phyloP scores from a whole-genome alignment of 2,888 invertebrate genomes.

The Aphelenchoides bicaudatus region DNA sequence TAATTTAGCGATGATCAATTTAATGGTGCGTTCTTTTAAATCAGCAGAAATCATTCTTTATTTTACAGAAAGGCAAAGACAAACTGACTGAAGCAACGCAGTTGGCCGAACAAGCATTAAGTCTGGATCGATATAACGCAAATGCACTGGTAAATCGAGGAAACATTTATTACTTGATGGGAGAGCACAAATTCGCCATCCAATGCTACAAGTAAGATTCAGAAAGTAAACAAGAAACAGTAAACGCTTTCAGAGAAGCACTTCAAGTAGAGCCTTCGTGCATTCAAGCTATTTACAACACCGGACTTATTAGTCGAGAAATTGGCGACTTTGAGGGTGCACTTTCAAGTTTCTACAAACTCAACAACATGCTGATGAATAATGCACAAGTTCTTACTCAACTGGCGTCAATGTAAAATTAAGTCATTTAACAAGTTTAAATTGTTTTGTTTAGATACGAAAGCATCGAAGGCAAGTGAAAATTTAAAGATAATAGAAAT shows the following conservation, averaged over 20 bases:
- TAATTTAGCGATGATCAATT: conserved; percentile 80
- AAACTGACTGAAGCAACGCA: conserved; percentile 71
- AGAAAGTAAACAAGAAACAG: background rate
- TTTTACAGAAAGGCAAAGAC: conserved; percentile 72
- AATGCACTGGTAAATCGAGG: conserved; percentile 74
- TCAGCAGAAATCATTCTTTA: background rate
- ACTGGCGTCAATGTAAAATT: conserved; percentile 70
- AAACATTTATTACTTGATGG: conserved; percentile 73
- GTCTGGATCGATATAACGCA: conserved; percentile 75
- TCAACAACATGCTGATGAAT: conserved; percentile 71
- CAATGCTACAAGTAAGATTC: conserved; percentile 38
- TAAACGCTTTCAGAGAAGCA: conserved; percentile 67
- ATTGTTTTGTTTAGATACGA: conserved; percentile 66
- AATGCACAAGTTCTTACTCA: conserved; percentile 76
- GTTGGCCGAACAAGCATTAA: conserved; percentile 73
- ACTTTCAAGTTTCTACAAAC: conserved; percentile 72
- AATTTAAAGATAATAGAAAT: too few relatives aligned
- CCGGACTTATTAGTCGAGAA: conserved; percentile 69
- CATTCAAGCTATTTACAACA: conserved; percentile 64
- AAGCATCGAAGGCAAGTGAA: conserved; percentile 67
- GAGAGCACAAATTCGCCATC: conserved; percentile 56
- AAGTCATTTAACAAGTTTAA: conserved; percentile 12
- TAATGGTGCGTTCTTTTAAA: conserved; percentile 67
- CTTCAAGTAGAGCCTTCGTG: conserved; percentile 76
- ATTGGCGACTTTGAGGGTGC: conserved; percentile 72